Percentiles rank a stretch among this genome's conserved stretches.
These are phyloP conservation scores for Actinostola sp. DNA, from an alignment of 92 coral and sea anemone species.

Conservation along the genomic window DNA sequence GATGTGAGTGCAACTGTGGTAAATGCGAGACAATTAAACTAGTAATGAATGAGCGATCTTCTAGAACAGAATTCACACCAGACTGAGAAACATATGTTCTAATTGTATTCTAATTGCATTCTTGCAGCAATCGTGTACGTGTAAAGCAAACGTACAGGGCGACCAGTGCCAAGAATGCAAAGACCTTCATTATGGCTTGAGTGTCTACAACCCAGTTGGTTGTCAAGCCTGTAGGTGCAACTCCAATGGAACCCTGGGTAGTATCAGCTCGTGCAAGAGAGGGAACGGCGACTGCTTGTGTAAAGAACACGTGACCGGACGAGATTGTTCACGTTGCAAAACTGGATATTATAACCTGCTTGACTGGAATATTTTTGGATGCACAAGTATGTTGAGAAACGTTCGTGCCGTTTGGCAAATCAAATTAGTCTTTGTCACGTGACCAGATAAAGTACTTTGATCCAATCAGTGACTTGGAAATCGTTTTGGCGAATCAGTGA, in stretches of 20 bases:
- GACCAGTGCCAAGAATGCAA: slow-evolving; percentile 84
- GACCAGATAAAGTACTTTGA: too few relatives aligned
- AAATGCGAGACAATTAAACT: too few relatives aligned
- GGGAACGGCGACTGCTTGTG: slow-evolving; percentile 82
- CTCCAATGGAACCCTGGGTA: slow-evolving; percentile 84
- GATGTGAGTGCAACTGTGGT: slow-evolving; percentile 32
- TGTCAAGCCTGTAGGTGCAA: slow-evolving; percentile 81
- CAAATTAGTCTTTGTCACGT: neutral
- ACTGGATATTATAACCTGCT: slow-evolving; percentile 67
- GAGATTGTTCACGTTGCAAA: slow-evolving; percentile 69
- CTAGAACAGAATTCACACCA: too few relatives aligned
- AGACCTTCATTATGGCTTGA: slow-evolving; percentile 73
- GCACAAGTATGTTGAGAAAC: slow-evolving; percentile 82
- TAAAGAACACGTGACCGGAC: slow-evolving; percentile 86
- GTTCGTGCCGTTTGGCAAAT: neutral
- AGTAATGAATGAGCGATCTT: too few relatives aligned
- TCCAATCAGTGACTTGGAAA: too few relatives aligned
- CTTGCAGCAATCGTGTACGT: slow-evolving; percentile 75
- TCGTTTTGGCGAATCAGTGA: too few relatives aligned
- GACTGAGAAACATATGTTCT: neutral
- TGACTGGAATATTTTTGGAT: slow-evolving; percentile 78
- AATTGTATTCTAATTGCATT: neutral
- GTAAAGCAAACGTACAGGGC: slow-evolving; percentile 89
- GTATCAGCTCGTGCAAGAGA: slow-evolving; percentile 73
- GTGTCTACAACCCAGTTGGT: slow-evolving; percentile 74